Conservation (phyloP, 2,797 vertebrate genomes). For the Mormyrus hasselquistii region DNA sequence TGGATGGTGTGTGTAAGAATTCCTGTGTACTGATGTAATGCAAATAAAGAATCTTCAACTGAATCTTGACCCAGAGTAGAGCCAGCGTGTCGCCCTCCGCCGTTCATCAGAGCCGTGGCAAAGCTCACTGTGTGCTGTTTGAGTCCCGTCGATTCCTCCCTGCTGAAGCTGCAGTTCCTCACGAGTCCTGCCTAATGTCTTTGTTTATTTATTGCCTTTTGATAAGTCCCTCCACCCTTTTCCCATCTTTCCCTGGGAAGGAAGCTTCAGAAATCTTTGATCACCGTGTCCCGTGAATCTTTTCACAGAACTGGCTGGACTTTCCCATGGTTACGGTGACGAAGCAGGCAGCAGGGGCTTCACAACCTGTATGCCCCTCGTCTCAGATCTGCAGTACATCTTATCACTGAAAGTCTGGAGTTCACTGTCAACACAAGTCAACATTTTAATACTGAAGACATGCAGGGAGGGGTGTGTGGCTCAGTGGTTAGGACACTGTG, state of each 20-base stretch:
- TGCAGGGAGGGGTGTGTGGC: neutral
- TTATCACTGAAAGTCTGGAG: neutral
- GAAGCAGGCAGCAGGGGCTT: neutral
- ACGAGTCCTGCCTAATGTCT: neutral
- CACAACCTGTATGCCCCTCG: neutral
- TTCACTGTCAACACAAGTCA: neutral
- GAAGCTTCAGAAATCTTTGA: neutral
- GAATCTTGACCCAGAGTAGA: neutral
- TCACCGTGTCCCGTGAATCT: neutral
- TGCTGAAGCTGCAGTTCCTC: neutral
- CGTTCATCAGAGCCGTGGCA: neutral
- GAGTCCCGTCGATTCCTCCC: neutral
- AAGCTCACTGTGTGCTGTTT: neutral
- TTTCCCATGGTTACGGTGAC: neutral
- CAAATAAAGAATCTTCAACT: neutral
- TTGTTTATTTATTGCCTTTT: neutral
- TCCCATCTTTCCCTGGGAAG: neutral
- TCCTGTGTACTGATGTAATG: neutral
- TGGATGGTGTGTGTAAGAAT: neutral
- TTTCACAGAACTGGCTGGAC: neutral
- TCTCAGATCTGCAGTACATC: neutral
- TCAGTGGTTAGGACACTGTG: neutral
- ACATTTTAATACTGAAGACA: neutral
- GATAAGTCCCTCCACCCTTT: neutral
- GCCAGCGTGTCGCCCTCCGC: neutral